Base-by-base conservation (phyloP, 2,888 invertebrate genomes). In the Diadegma fenestrale region DNA sequence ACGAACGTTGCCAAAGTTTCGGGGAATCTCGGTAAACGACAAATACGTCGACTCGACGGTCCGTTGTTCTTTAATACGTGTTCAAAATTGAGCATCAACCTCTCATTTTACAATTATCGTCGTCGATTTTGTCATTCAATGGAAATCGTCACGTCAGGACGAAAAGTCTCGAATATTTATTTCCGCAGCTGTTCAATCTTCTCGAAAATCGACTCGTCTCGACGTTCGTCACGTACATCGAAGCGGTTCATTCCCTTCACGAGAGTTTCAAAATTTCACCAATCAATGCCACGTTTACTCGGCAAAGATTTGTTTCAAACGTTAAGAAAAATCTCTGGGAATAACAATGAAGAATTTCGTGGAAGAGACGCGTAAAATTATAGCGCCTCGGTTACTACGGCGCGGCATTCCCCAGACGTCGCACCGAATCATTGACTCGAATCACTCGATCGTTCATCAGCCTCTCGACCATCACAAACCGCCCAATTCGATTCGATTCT, bases 401-500 rank as follows among this genome's bases (percentile, higher is more conserved):
- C 33, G 22, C 26, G 14, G 58, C 22, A 14, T 17, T 22, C 12
- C 33, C 12, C 54, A 33, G 43, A 8, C 58, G 82, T 61, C 78
- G 78, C 68, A 66, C 68, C 79, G 73, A 79, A 79, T 79, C 77
- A 79, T 83, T 83, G 83, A 83, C 73, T 83, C 30, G 45, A 68
- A 83, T 83, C 83, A 79, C 83, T 83, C 61, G 73, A 79, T 58
- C 66, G 77, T 73, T 72, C 63, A 19, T 45, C 14, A 48, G 48
- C 19, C 12, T 51, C 71, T 43, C 61, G 54, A 33, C n/a, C 61
- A 61, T 30, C 58, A 22, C 61, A 12, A 33, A 2, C 22, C 17
- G 14, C 37, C 22, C 5, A 61, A 30, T n/a, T 26, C 51, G 5
- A 7, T 51, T 51, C 0, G n/a, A 7, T 5, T 48, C 19, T 26